Evolutionary conservation across 2,888 invertebrate species (phyloP).

Genomic region (Scrobipalpa costella): DNA sequence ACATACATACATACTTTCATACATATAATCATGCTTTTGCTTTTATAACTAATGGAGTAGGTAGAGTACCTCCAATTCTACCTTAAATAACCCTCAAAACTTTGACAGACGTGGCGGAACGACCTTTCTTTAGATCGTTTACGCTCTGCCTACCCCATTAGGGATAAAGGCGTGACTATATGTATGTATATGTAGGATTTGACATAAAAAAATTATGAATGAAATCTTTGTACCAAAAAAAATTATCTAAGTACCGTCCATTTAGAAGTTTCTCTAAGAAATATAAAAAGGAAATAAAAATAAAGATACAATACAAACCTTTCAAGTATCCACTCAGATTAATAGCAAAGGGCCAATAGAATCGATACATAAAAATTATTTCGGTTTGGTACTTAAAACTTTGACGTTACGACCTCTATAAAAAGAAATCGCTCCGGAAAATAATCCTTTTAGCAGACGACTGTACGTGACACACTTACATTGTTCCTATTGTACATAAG

Average conservation of each 20-base stretch:
- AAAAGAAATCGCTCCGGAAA: conserved; percentile 34
- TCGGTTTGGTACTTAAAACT: conserved; percentile 33
- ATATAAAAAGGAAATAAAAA: conserved; percentile 18
- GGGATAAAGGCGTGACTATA: too few relatives aligned
- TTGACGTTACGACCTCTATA: conserved; percentile 34
- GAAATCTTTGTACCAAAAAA: not conserved
- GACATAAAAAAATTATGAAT: too few relatives aligned
- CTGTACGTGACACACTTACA: conserved; percentile 32
- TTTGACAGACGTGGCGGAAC: too few relatives aligned
- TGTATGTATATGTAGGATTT: too few relatives aligned
- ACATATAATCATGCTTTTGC: too few relatives aligned
- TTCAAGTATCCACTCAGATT: conserved; percentile 21
- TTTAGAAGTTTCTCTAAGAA: conserved; percentile 2
- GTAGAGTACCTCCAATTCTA: not conserved
- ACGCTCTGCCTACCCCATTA: too few relatives aligned
- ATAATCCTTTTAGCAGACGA: conserved; percentile 31
- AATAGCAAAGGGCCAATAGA: conserved; percentile 25
- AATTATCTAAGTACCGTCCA: not conserved
- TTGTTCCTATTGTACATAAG: conserved; percentile 34
- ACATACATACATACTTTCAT: too few relatives aligned
- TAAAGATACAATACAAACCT: conserved; percentile 14
- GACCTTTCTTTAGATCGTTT: too few relatives aligned
- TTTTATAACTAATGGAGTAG: too few relatives aligned
- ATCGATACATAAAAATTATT: conserved; percentile 33
- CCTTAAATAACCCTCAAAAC: not conserved